Base-by-base conservation (phyloP, 2,888 invertebrate genomes). In the Brachycybe producta region DNA sequence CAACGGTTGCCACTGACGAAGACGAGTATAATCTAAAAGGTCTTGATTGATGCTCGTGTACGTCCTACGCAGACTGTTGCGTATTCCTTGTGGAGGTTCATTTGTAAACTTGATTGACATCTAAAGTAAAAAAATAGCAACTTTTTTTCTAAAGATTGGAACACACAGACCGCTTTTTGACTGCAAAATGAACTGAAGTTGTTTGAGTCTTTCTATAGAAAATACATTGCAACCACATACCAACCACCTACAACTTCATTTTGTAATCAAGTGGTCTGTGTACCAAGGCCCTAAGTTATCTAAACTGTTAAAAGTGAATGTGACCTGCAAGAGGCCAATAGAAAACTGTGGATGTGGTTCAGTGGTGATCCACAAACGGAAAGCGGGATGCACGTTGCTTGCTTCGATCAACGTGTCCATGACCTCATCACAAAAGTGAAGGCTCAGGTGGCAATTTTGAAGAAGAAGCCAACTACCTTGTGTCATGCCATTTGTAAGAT, bases 81-180 rank as follows among this genome's bases (percentile, higher is more conserved):
- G 73, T 57, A 94, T 88, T 7, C 92, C 95, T 73, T 91, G 90
- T 0, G 95, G 94, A 13, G 94, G 94, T 70, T 95, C 95, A 65
- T 94, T 94, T 1, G 95, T 95, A 64, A 91, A 95, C 70, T 95
- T 95, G 52, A 95, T 90, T 4, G 90, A 87, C 78, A 88, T 86
- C 77, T 94, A 82, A 15, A 15, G 17, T 28, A 24, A 28, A 51
- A 24, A 24, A 27, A 2, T 11, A 5, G 17, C 8, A 15, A 27
- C n/a, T 8, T 24, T 26, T 43, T 43, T 15, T 26, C 30, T 7
- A 43, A 23, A 28, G 30, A n/a, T 17, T 3, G 8, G 17, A 23
- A 11, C 17, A 21, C 23, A 41, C 17, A 41, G 24, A 15, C 17
- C 13, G 38, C n/a, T n/a, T n/a, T n/a, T n/a, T n/a, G n/a, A n/a